A percentile compares a stretch with the other conserved stretches of the same genome.
Conservation (phyloP, 2,888 invertebrate species). For the Rhabditoides inermis region DNA sequence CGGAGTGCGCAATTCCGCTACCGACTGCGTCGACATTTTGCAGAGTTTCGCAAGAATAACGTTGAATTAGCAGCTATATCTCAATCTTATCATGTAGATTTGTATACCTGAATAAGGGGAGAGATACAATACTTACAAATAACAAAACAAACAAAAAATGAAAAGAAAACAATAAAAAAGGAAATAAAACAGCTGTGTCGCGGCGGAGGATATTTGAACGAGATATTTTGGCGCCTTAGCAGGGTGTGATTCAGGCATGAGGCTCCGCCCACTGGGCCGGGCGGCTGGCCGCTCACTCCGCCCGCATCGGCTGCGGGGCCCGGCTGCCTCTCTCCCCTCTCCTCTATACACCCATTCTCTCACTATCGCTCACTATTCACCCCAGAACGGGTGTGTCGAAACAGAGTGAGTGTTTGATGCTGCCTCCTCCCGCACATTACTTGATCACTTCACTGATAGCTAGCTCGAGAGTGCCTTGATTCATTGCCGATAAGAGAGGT, state of each 20-base stretch:
- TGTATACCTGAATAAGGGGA: neutral
- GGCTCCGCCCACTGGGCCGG: conserved; percentile 1
- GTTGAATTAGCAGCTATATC: too few species aligned
- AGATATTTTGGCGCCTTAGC: neutral
- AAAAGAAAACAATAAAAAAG: neutral
- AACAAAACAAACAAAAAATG: neutral
- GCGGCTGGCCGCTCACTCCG: neutral
- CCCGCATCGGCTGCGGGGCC: neutral
- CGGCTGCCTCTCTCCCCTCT: too few species aligned
- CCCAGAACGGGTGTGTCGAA: too few species aligned
- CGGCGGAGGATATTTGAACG: neutral
- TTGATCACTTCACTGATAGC: neutral
- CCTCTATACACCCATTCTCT: conserved; percentile 5
- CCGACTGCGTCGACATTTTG: too few species aligned
- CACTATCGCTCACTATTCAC: conserved; percentile 10
- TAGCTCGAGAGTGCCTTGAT: conserved; percentile 10
- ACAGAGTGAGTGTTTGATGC: too few species aligned
- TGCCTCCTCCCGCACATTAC: too few species aligned
- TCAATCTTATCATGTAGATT: too few species aligned
- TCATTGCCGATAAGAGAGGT: too few species aligned
- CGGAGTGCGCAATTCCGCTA: too few species aligned
- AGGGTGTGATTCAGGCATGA: neutral
- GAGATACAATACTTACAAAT: neutral
- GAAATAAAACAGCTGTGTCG: neutral
- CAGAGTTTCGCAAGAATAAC: too few species aligned